Conservation (phyloP, 2,888 invertebrate genomes). For the Cryptophagus acutangulus region DNA sequence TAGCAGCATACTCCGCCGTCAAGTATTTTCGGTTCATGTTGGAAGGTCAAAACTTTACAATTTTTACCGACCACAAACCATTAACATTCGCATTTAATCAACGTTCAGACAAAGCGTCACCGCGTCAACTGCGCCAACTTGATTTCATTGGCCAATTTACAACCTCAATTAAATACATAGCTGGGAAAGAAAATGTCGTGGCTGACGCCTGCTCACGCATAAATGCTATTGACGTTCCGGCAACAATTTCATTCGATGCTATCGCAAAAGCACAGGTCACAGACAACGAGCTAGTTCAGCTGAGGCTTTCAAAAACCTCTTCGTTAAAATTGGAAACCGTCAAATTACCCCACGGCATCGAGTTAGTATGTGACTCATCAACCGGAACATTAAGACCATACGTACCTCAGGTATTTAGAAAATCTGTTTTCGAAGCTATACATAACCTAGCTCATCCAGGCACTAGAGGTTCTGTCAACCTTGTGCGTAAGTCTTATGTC, state of each 20-base stretch:
- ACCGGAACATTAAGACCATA: slow-evolving; percentile 13
- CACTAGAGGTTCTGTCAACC: slow-evolving; percentile 23
- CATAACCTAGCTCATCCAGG: slow-evolving; percentile 36
- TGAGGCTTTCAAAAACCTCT: no score
- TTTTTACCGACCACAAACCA: slow-evolving; percentile 40
- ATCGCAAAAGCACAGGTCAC: no score
- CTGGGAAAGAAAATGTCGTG: slow-evolving; percentile 36
- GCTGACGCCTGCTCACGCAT: slow-evolving; percentile 36
- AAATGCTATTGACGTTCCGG: slow-evolving; percentile 3
- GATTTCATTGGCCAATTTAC: slow-evolving; percentile 36
- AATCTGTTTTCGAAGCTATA: slow-evolving; percentile 17
- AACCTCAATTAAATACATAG: slow-evolving; percentile 36
- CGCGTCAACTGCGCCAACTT: slow-evolving; percentile 38
- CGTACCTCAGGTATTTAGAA: slow-evolving; percentile 12
- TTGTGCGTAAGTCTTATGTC: slow-evolving; percentile 37
- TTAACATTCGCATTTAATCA: slow-evolving; percentile 35
- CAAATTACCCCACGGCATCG: neutral
- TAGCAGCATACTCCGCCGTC: slow-evolving; percentile 11
- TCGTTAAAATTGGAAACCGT: no score
- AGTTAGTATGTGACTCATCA: neutral
- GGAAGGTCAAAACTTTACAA: slow-evolving; percentile 10
- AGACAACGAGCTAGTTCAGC: no score
- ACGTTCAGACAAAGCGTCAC: slow-evolving; percentile 32
- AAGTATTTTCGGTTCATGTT: slow-evolving; percentile 8
- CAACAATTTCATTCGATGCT: no score